A percentile compares a stretch with the other conserved stretches of the same genome.
phyloP scores from a whole-genome alignment of 2,113 vertebrate genomes.

The Psittacula cyanocephala region DNA sequence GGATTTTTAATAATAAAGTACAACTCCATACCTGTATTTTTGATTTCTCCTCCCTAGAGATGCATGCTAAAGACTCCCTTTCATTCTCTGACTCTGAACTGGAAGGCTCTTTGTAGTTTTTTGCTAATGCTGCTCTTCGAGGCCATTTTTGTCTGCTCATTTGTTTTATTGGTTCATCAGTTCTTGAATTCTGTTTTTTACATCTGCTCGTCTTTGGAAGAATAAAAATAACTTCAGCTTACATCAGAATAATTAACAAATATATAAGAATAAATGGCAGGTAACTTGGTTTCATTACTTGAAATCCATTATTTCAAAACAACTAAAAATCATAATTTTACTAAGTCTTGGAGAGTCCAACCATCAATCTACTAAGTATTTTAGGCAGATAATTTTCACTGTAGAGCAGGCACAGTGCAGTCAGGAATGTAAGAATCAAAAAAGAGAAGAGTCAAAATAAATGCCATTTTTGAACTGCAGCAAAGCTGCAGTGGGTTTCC shows the following conservation, averaged over 20 bases:
- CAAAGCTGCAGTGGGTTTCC: not conserved
- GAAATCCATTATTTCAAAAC: not conserved
- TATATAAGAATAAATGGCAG: not conserved
- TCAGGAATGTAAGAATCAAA: not conserved
- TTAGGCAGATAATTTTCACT: not conserved
- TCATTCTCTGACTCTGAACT: slow-evolving; percentile 74
- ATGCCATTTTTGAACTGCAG: not conserved
- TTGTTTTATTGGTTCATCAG: not conserved
- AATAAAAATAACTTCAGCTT: slow-evolving; percentile 12
- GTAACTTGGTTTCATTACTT: not conserved
- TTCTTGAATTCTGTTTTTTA: slow-evolving; percentile 5
- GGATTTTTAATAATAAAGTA: not conserved
- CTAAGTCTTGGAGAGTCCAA: not conserved
- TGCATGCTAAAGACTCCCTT: not conserved
- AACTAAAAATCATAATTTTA: not conserved
- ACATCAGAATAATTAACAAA: not conserved
- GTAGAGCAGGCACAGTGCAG: not conserved
- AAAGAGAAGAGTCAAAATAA: not conserved
- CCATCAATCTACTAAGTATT: not conserved
- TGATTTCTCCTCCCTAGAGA: slow-evolving; percentile 2
- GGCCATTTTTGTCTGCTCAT: slow-evolving; percentile 67
- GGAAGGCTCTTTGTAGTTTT: slow-evolving; percentile 86
- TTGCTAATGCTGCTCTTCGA: slow-evolving; percentile 75
- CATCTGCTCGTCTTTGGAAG: slow-evolving; percentile 33
- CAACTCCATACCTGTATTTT: slow-evolving; percentile 45